phyloP scores from a whole-genome alignment of 1,140 invertebrate species.

The Anastrepha obliqua region DNA sequence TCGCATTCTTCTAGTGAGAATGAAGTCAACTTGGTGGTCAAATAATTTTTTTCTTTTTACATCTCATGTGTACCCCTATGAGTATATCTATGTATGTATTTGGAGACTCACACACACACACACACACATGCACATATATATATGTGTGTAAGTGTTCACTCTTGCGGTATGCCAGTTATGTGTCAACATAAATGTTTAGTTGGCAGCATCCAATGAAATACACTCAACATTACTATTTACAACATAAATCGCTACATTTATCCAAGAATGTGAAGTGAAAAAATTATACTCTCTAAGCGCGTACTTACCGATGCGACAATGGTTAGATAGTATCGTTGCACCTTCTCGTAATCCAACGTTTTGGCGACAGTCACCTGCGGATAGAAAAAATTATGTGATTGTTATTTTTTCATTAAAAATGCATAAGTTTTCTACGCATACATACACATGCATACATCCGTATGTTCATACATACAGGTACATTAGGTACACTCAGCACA shows the following conservation, averaged over 20 bases:
- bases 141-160: neutral
- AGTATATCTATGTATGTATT: no score
- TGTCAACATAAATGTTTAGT: neutral
- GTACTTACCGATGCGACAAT: slow-evolving; percentile 91
- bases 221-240: neutral
- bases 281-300: neutral
- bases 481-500: neutral
- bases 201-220: neutral
- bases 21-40: no score
- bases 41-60: no score
- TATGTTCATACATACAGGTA: neutral
- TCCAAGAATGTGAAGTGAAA: no score
- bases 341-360: slow-evolving; percentile 91
- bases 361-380: slow-evolving; percentile 86
- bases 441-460: neutral
- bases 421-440: neutral
- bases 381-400: slow-evolving; percentile 16
- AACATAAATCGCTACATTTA: neutral
- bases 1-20: no score
- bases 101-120: no score
- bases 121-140: neutral
- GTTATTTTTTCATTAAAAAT: slow-evolving; percentile 34
- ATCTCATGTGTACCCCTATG: no score
- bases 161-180: neutral
- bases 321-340: slow-evolving; percentile 91